Base-by-base conservation (phyloP, 2,797 vertebrate genomes). In the Phaenicophaeus curvirostris region DNA sequence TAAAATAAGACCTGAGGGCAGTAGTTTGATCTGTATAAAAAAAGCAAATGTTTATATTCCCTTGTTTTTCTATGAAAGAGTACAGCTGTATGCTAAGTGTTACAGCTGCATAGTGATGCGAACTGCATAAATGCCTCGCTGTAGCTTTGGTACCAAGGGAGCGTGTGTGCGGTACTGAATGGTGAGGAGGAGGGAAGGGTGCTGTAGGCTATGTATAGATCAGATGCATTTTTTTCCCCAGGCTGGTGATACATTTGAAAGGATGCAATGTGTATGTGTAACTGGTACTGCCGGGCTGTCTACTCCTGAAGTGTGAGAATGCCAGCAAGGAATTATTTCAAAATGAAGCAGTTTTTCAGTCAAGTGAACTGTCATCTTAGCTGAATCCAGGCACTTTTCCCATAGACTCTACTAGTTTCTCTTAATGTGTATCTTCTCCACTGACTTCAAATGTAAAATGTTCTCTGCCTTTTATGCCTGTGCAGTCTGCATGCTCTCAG, bases 271-370 rank as follows among this genome's bases (percentile, higher is more conserved):
- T 86, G 44, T 94, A 42, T 91, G 63, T 96, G 96, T 96, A 93
- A 94, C 96, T 97, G 94, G 95, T 94, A 94, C 94, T 87, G 95
- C 95, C 95, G 90, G 92, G 71, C 76, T 94, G 76, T 51, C 83
- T 78, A 84, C 31, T 67, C 48, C 73, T 92, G 30, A 12, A 39
- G 28, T 23, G 23, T 33, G 33, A 91, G 85, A 89, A 85, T 20
- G 48, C 19, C 65, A 68, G 73, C 48, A 66, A 84, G 92, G 51
- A 89, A 65, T 73, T 10, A 50, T 39, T 39, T 39, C 39, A 39
- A 39, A 39, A 39, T 39, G 39, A 39, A 39, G 39, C 13, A 39
- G 39, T 39, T 39, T 3, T 86, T 80, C 58, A 77, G 69, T 54
- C 8, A 42, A 81, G 67, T 41, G 24, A 87, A 7, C 27, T 51